Conservation (phyloP, 92 coral and sea anemone species). For the Porites cylindrica region DNA sequence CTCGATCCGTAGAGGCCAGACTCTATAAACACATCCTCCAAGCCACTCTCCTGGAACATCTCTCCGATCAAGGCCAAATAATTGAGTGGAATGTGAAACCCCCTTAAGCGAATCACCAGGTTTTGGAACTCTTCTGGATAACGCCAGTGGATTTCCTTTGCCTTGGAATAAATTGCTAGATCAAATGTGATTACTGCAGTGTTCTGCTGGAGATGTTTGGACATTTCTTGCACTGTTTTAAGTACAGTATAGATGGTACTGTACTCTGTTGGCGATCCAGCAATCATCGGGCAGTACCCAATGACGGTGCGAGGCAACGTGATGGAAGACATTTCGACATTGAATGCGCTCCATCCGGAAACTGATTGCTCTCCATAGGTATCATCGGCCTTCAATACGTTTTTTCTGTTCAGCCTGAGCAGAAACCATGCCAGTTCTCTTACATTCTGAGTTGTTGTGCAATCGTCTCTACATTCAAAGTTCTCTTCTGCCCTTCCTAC, state of each 20-base stretch:
- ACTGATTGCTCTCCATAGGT: constrained; percentile 36
- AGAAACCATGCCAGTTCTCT: constrained; percentile 58
- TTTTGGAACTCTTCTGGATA: background rate
- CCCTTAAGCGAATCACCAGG: background rate
- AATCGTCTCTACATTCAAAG: background rate
- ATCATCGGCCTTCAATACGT: constrained; percentile 11
- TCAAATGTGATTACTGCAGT: background rate
- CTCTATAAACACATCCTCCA: background rate
- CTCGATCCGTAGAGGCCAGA: background rate
- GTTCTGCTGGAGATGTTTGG: background rate
- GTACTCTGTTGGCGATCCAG: constrained; percentile 64
- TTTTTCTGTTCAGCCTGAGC: constrained; percentile 25
- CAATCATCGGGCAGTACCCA: constrained; percentile 79
- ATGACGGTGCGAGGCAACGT: constrained; percentile 36
- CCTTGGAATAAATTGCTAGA: too few relatives aligned
- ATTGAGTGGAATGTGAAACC: background rate
- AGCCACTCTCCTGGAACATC: background rate
- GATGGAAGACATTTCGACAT: constrained; percentile 43
- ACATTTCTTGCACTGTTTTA: constrained; percentile 18
- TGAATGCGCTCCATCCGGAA: constrained; percentile 73
- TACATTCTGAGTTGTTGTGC: background rate
- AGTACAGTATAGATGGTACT: constrained; percentile 69
- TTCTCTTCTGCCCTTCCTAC: constrained; percentile 23
- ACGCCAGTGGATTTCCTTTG: too few relatives aligned
- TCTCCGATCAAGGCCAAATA: background rate